These are phyloP conservation scores for Heloderma charlesbogerti DNA, from an alignment of 2,113 vertebrate species.

Conservation along the genomic window DNA sequence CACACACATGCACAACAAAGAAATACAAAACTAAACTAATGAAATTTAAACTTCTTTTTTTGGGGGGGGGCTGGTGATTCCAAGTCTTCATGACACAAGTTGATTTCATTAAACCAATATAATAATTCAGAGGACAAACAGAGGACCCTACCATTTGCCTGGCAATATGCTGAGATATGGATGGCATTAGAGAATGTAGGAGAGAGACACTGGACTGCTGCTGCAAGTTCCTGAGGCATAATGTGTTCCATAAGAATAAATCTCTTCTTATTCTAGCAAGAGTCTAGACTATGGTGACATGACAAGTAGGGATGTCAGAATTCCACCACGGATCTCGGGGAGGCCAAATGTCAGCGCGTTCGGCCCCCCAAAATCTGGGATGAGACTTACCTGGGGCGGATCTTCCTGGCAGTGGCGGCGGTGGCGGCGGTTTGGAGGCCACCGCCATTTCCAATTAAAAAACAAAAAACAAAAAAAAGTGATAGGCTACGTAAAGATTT, in stretches of 20 bases:
- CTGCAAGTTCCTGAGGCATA: background rate
- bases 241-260: conserved; percentile 35
- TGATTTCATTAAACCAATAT: conserved; percentile 51
- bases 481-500: too few species aligned
- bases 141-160: conserved; percentile 21
- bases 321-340: too few species aligned
- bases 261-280: background rate
- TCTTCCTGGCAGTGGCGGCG: too few species aligned
- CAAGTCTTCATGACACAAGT: conserved; percentile 48
- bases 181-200: conserved; percentile 25
- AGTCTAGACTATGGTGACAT: background rate
- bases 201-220: conserved; percentile 19
- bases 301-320: too few species aligned
- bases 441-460: too few species aligned
- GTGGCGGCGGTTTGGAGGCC: too few species aligned
- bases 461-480: too few species aligned
- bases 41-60: conserved; percentile 65
- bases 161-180: conserved; percentile 39
- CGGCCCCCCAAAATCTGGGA: too few species aligned
- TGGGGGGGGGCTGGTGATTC: conserved; percentile 33
- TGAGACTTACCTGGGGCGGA: too few species aligned
- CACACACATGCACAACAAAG: too few species aligned
- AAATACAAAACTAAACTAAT: conserved; percentile 20
- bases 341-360: too few species aligned
- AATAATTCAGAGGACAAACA: conserved; percentile 49